Conservation (phyloP, 1,140 invertebrate genomes). For the Lordiphosa collinella region DNA sequence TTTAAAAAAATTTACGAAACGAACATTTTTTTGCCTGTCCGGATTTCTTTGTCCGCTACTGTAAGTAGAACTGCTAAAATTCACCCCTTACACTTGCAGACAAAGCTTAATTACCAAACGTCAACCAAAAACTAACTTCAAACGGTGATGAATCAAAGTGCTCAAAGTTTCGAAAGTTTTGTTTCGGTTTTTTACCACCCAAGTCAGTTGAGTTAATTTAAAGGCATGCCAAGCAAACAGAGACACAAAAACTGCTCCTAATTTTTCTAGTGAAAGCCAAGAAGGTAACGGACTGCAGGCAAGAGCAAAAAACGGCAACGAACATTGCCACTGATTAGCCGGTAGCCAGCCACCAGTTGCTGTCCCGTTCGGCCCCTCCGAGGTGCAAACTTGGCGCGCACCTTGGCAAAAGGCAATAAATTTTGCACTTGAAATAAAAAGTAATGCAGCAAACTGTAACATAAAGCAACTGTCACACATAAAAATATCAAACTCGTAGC, state of each 20-base stretch:
- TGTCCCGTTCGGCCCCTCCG: slow-evolving; percentile 19
- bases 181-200: slow-evolving; percentile 16
- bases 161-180: no score
- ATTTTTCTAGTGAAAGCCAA: slow-evolving; percentile 67
- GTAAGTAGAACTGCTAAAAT: no score
- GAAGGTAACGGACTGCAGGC: slow-evolving; percentile 10
- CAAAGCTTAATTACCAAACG: no score
- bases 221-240: slow-evolving; percentile 32
- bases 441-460: slow-evolving; percentile 71
- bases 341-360: slow-evolving; percentile 36
- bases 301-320: slow-evolving; percentile 16
- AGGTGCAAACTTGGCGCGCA: slow-evolving; percentile 40
- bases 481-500: slow-evolving; percentile 58
- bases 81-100: no score
- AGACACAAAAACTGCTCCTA: slow-evolving; percentile 39
- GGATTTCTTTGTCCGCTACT: no score
- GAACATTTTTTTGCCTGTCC: no score
- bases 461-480: slow-evolving; percentile 77
- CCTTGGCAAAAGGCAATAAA: slow-evolving; percentile 75
- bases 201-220: slow-evolving; percentile 41
- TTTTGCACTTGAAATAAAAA: slow-evolving; percentile 78
- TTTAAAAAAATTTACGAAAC: no score
- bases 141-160: no score
- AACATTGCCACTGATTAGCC: slow-evolving; percentile 50
- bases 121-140: no score